Evolutionary conservation across 2,797 vertebrate species (phyloP).

Genomic region (Argya squamiceps): DNA sequence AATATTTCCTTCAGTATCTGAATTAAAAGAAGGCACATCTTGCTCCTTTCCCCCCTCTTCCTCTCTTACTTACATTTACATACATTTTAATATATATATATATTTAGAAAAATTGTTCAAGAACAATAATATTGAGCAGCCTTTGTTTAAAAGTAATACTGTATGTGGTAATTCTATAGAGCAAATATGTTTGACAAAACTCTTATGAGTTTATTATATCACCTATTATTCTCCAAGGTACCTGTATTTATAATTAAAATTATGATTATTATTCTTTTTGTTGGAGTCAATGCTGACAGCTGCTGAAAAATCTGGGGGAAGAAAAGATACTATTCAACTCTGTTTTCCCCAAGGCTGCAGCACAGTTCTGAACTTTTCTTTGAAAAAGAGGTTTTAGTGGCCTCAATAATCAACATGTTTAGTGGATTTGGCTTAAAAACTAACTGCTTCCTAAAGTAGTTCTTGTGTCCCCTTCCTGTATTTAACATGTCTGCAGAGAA

Average conservation of each 20-base stretch:
- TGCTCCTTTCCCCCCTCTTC: background rate
- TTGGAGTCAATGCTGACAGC: background rate
- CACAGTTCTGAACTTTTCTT: background rate
- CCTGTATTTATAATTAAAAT: background rate
- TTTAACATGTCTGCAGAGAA: background rate
- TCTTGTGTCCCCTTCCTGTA: background rate
- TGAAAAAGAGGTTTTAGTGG: background rate
- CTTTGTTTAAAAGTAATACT: background rate
- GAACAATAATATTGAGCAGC: background rate
- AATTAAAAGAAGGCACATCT: background rate
- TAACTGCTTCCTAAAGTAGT: background rate
- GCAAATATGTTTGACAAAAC: background rate
- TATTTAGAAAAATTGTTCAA: background rate
- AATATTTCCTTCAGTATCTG: background rate
- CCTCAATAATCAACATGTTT: background rate
- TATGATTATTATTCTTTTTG: background rate
- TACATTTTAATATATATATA: too few relatives aligned
- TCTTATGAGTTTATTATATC: background rate
- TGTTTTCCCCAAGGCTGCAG: background rate
- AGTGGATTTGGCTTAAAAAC: slow-evolving; percentile 11
- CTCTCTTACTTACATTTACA: background rate
- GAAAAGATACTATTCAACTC: background rate
- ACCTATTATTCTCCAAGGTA: background rate
- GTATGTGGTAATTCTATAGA: background rate
- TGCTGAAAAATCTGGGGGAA: background rate